These are phyloP conservation scores for Stegophylla sp. DNA, from an alignment of 2,888 invertebrate genomes.

Conservation along the genomic window DNA sequence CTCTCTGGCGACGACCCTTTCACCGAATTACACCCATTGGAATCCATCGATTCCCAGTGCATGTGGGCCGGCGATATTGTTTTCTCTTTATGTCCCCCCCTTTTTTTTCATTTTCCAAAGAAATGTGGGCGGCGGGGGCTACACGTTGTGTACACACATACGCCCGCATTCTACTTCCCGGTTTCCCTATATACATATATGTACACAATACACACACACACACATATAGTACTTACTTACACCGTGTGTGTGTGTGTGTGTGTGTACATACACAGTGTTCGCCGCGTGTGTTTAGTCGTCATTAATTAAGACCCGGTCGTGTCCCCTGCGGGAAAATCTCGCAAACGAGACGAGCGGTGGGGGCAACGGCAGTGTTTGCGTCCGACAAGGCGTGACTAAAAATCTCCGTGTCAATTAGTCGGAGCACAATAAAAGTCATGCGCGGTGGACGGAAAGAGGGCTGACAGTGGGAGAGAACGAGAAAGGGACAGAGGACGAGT, in stretches of 20 bases:
- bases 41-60: constrained; percentile 37
- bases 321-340: neutral
- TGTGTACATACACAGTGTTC: no score
- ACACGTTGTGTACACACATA: no score
- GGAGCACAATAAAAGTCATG: constrained; percentile 38
- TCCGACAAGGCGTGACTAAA: constrained; percentile 54
- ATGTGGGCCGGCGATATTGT: constrained; percentile 41
- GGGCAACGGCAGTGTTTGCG: constrained; percentile 10
- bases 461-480: neutral
- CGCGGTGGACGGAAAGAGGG: neutral
- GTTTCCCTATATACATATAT: no score
- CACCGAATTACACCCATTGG: constrained; percentile 43
- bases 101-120: constrained; percentile 29
- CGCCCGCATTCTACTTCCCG: no score
- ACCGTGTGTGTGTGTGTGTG: neutral
- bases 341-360: constrained; percentile 28
- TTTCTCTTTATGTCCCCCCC: constrained; percentile 17
- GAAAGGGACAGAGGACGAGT: neutral
- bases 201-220: no score
- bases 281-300: constrained; percentile 35
- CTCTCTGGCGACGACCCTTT: constrained; percentile 36
- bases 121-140: neutral
- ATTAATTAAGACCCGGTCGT: constrained; percentile 37
- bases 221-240: neutral
- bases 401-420: constrained; percentile 56